Percentiles rank a stretch among this genome's conserved stretches.
These are phyloP conservation scores for Zaprionus taronus DNA, from an alignment of 1,140 invertebrate genomes.

Conservation along the genomic window DNA sequence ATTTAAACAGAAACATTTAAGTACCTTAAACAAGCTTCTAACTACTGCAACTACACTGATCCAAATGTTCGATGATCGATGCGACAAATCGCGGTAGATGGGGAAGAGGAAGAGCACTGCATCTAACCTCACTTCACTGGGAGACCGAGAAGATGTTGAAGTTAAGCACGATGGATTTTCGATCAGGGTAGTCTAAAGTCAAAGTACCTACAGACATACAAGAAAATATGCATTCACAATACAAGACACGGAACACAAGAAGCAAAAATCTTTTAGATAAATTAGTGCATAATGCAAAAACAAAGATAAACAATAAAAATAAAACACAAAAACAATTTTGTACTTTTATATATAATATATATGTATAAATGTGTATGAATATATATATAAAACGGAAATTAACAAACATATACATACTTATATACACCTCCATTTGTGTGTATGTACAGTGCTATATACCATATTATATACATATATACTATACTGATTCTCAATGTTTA, in stretches of 20 bases:
- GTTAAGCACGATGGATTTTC: conserved; percentile 21
- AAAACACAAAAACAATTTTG: conserved; percentile 54
- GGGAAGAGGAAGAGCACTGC: not conserved
- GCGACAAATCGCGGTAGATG: not conserved
- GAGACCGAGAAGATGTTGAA: not conserved
- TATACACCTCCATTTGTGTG: conserved; percentile 26
- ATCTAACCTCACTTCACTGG: not conserved
- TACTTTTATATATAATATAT: conserved; percentile 66
- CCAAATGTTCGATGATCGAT: conserved; percentile 5
- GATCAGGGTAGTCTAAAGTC: conserved; percentile 61
- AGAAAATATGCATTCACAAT: conserved; percentile 42
- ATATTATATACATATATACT: conserved; percentile 33
- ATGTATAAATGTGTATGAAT: conserved; percentile 53
- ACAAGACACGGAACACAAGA: conserved; percentile 42
- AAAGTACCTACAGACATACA: conserved; percentile 64
- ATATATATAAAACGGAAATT: conserved; percentile 33
- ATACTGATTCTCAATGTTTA: conserved; percentile 56
- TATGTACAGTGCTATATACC: conserved; percentile 47
- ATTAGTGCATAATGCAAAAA: conserved; percentile 39
- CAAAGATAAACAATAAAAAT: conserved; percentile 11
- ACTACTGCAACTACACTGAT: not conserved
- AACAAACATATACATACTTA: conserved; percentile 30
- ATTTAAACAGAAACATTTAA: conserved; percentile 10
- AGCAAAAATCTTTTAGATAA: conserved; percentile 46
- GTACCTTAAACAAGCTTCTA: conserved; percentile 11